A percentile compares a stretch with the other conserved stretches of the same genome.
Evolutionary conservation across 2,113 vertebrate genomes (phyloP).

Genomic region (Sigmodon hispidus): DNA sequence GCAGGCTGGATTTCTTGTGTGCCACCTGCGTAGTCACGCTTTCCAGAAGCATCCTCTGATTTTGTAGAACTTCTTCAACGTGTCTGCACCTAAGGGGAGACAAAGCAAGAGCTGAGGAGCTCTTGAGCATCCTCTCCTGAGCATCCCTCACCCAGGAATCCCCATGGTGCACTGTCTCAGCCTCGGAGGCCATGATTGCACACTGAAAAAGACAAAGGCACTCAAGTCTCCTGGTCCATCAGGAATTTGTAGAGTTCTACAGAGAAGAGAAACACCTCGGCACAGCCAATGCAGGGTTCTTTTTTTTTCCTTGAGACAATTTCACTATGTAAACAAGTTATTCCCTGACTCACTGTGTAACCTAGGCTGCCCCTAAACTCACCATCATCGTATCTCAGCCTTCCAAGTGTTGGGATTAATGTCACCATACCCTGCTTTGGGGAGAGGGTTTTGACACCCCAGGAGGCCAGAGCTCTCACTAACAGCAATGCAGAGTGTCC

Average conservation of each 20-base stretch:
- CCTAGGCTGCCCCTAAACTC: background rate
- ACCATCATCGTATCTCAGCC: background rate
- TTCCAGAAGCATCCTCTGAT: slow-evolving; percentile 88
- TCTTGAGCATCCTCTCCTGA: background rate
- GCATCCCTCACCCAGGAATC: background rate
- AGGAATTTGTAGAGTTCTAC: background rate
- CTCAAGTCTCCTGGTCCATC: background rate
- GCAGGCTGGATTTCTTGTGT: slow-evolving; percentile 87
- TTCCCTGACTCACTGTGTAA: background rate
- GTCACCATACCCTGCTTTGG: background rate
- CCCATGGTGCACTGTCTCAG: background rate
- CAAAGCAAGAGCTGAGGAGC: slow-evolving; percentile 27
- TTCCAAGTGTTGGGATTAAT: background rate
- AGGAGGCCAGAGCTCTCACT: background rate
- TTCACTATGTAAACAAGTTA: background rate
- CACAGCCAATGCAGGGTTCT: background rate
- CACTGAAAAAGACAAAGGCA: background rate
- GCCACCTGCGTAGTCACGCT: slow-evolving; percentile 88
- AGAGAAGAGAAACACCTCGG: background rate
- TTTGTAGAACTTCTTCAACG: slow-evolving; percentile 88
- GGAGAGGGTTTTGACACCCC: background rate
- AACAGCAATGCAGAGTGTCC: background rate
- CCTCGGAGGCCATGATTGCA: background rate
- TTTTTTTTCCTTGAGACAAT: background rate
- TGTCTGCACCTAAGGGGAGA: slow-evolving; percentile 84